Base-by-base conservation (phyloP, 2,797 vertebrate genomes). In the Melanotaenia boesemani region DNA sequence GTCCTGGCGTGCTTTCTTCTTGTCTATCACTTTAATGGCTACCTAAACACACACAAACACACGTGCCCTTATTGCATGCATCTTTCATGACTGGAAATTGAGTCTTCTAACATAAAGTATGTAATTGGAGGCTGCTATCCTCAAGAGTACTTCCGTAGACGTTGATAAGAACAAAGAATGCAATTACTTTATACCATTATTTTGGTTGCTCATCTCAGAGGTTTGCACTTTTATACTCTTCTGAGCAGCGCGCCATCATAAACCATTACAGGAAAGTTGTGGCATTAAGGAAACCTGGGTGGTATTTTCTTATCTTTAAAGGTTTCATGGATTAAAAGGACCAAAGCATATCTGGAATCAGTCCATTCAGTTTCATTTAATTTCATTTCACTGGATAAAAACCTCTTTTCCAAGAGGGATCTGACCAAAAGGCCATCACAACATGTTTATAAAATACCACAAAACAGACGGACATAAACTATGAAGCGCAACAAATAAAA, bases 21-120 rank as follows among this genome's bases (percentile, higher is more conserved):
- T 97, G 87, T 96, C 95, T 1, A 96, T 97, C 64, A 96, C 96
- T 87, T 97, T 97, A 72, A 97, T 95, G 48, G 95, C 94, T 63
- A 96, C 95, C 95, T 97, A 84, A 16, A 77, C 52, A 66, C 69
- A 66, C 70, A 72, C 13, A 75, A 1, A 71, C 44, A 71, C 3
- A 65, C 13, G 12, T 5, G 2, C 3, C 9, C 9, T 22, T 3
- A 11, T 22, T 9, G 3, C 18, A 26, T 15, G 30, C 24, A 56
- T 30, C 26, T 56, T 56, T 56, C 26, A 28, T 26, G 4, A 26
- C 22, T 50, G 20, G 8, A 48, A 20, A 48, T 54, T 1, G 24
- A 54, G 50, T 22, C 50, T 54, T 54, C 20, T 22, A 52, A 54
- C 50, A 22, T 54, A 0, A 30, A 30, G 30, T 30, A 30, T 30